Percentiles rank a stretch among this genome's conserved stretches.
Evolutionary conservation across 1,140 invertebrate species (phyloP).

Genomic region (Panagrolaimus sp.): DNA sequence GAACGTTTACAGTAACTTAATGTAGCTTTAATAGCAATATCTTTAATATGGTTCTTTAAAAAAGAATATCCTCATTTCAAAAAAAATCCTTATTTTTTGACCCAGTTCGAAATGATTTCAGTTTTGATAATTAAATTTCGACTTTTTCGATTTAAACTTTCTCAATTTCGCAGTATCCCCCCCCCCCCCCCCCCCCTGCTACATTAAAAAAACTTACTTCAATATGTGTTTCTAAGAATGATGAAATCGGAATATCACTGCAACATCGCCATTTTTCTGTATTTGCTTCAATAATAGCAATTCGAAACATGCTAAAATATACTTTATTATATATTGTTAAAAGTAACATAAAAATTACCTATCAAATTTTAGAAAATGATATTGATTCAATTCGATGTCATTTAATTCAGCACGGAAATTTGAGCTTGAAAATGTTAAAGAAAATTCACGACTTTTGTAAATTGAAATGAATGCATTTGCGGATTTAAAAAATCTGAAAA

Average conservation of each 20-base stretch:
- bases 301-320: background rate
- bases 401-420: background rate
- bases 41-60: too few relatives aligned
- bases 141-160: too few relatives aligned
- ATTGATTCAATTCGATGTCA: background rate
- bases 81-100: too few relatives aligned
- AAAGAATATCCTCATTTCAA: too few relatives aligned
- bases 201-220: too few relatives aligned
- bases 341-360: background rate
- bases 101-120: too few relatives aligned
- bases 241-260: background rate
- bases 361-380: background rate
- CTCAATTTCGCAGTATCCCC: too few relatives aligned
- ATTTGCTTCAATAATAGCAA: background rate
- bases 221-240: too few relatives aligned
- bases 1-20: too few relatives aligned
- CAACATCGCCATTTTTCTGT: background rate
- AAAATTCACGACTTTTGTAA: background rate
- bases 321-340: background rate
- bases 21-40: too few relatives aligned
- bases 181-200: too few relatives aligned
- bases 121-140: too few relatives aligned
- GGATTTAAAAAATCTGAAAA: background rate
- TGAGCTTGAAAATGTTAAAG: background rate
- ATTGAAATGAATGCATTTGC: constrained; percentile 9